Conservation (phyloP, 1,140 invertebrate genomes). For the Theocolax elegans region DNA sequence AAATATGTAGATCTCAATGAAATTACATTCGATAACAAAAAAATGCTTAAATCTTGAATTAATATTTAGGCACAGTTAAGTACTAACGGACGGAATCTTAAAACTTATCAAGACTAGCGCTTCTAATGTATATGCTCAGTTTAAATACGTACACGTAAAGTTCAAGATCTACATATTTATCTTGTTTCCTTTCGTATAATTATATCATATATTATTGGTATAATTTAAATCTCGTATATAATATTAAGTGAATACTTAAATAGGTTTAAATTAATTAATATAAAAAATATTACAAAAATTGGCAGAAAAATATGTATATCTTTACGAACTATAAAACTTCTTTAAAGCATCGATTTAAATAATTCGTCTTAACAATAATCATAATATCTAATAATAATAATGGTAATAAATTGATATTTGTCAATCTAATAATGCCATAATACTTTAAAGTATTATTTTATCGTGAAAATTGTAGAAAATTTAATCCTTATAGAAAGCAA, state of each 20-base stretch:
- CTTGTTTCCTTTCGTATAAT: no score
- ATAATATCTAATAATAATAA: no score
- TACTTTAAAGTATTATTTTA: background rate
- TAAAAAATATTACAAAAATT: no score
- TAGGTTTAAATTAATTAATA: no score
- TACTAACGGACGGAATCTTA: background rate
- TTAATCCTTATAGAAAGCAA: background rate
- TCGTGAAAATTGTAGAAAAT: background rate
- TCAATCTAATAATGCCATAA: background rate
- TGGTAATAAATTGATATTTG: background rate
- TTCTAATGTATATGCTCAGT: no score
- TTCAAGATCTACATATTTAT: slow-evolving; percentile 22
- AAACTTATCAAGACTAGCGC: slow-evolving; percentile 16
- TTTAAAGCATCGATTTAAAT: background rate
- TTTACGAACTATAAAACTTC: no score
- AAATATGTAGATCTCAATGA: slow-evolving; percentile 8
- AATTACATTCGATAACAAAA: background rate
- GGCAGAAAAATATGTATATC: no score
- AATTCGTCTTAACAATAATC: no score
- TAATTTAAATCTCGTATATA: no score
- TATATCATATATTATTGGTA: no score
- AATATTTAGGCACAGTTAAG: slow-evolving; percentile 2
- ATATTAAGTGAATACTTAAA: no score
- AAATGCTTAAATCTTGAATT: background rate
- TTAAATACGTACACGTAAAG: no score